Conservation (phyloP, 2,113 vertebrate genomes). For the Rhinichthys klamathensis region DNA sequence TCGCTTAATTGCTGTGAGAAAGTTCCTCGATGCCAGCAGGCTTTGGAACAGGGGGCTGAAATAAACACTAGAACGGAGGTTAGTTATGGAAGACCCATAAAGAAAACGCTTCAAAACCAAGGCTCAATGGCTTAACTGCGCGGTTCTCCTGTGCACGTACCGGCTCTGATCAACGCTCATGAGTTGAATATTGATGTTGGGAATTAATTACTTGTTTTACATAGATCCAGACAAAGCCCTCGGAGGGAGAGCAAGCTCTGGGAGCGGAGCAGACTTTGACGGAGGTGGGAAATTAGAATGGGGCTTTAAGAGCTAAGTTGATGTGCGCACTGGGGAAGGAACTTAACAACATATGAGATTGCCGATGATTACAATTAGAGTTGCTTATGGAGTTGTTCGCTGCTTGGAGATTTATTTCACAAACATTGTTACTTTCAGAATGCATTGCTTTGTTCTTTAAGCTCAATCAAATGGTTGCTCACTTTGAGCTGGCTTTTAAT, state of each 20-base stretch:
- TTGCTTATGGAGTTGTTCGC: constrained; percentile 70
- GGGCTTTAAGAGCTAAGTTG: constrained; percentile 75
- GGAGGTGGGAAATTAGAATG: constrained; percentile 76
- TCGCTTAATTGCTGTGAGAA: constrained; percentile 77
- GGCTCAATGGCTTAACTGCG: constrained; percentile 51
- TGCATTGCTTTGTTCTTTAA: constrained; percentile 24
- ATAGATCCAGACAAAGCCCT: constrained; percentile 65
- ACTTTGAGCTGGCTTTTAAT: not conserved
- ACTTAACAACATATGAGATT: constrained; percentile 74
- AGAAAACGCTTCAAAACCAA: constrained; percentile 42
- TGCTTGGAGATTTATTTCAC: constrained; percentile 69
- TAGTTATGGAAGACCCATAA: constrained; percentile 51
- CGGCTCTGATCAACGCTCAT: constrained; percentile 64
- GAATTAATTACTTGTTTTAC: constrained; percentile 77
- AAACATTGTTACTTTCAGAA: constrained; percentile 38
- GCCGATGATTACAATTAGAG: constrained; percentile 77
- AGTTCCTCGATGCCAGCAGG: constrained; percentile 71
- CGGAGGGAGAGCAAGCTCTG: constrained; percentile 50
- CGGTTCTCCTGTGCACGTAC: constrained; percentile 59
- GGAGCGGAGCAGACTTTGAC: constrained; percentile 69
- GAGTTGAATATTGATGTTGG: constrained; percentile 76
- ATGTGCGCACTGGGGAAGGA: constrained; percentile 70
- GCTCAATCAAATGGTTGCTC: constrained; percentile 9
- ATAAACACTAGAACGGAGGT: constrained; percentile 56
- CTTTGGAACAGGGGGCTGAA: constrained; percentile 61